These are phyloP conservation scores for Chrysodeixis includens DNA, from an alignment of 2,888 invertebrate genomes.

Conservation along the genomic window DNA sequence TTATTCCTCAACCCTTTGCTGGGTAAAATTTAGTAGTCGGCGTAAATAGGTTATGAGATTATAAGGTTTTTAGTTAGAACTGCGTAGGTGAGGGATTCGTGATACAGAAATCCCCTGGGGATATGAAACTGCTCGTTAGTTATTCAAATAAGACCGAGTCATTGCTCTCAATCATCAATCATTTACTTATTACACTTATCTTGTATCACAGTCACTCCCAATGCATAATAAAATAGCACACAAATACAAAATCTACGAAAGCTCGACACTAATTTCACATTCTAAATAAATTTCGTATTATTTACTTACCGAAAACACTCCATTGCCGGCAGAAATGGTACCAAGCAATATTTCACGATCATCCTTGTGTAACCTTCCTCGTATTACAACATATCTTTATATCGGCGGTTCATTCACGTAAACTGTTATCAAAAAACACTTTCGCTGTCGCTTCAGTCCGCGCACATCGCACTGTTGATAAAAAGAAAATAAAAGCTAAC, in stretches of 20 bases:
- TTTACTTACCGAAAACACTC: constrained; percentile 80
- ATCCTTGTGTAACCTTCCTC: constrained; percentile 67
- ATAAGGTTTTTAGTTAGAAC: constrained; percentile 30
- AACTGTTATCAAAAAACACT: constrained; percentile 77
- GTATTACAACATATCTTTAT: constrained; percentile 72
- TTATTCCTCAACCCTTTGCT: constrained; percentile 22
- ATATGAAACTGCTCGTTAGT: constrained; percentile 40
- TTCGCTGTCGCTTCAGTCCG: constrained; percentile 67
- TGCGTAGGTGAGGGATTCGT: constrained; percentile 40
- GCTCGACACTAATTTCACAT: constrained; percentile 65
- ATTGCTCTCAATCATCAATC: constrained; percentile 41
- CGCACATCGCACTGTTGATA: constrained; percentile 69
- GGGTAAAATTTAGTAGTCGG: constrained; percentile 35
- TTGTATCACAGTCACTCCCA: constrained; percentile 44
- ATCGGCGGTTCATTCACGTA: constrained; percentile 64
- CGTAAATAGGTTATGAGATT: constrained; percentile 28
- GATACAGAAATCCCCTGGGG: constrained; percentile 24
- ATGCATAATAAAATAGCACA: constrained; percentile 52
- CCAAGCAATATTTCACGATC: constrained; percentile 67
- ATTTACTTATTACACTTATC: constrained; percentile 25
- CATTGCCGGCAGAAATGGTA: constrained; percentile 73
- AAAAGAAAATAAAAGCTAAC: constrained; percentile 67
- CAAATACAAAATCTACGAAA: constrained; percentile 60
- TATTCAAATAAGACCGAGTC: constrained; percentile 40
- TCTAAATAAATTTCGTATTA: constrained; percentile 70